Conservation (phyloP, 2,113 vertebrate genomes). For the Quiscalus mexicanus region DNA sequence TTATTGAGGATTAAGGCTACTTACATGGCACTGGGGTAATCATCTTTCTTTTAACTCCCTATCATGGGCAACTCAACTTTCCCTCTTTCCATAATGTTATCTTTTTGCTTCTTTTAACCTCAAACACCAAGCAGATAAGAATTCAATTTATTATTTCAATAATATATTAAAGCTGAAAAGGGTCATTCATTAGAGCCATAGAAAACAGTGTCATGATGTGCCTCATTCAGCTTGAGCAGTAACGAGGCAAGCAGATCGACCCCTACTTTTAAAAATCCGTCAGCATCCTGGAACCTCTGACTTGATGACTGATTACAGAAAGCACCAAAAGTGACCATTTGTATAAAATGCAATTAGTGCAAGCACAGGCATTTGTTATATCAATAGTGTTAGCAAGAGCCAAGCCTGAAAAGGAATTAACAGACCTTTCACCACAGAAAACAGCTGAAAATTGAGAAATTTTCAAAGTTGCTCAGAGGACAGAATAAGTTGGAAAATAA, state of each 20-base stretch:
- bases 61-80: not conserved
- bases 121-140: not conserved
- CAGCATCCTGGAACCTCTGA: not conserved
- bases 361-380: not conserved
- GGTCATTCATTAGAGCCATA: not conserved
- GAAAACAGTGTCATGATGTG: not conserved
- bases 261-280: not conserved
- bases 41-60: not conserved
- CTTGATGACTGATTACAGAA: conserved; percentile 1
- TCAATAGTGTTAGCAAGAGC: not conserved
- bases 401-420: conserved; percentile 3
- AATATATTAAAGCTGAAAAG: not conserved
- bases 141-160: not conserved
- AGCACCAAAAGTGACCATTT: conserved; percentile 6
- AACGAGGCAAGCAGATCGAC: not conserved
- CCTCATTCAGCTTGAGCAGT: not conserved
- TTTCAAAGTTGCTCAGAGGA: not conserved
- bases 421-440: not conserved
- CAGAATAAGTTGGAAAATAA: not conserved
- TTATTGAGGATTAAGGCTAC: not conserved
- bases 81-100: not conserved
- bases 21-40: not conserved
- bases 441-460: not conserved
- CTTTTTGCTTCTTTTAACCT: not conserved
- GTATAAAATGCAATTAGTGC: not conserved